These are phyloP conservation scores for Indicator maculatus DNA, from an alignment of 2,113 vertebrate genomes.

Conservation along the genomic window DNA sequence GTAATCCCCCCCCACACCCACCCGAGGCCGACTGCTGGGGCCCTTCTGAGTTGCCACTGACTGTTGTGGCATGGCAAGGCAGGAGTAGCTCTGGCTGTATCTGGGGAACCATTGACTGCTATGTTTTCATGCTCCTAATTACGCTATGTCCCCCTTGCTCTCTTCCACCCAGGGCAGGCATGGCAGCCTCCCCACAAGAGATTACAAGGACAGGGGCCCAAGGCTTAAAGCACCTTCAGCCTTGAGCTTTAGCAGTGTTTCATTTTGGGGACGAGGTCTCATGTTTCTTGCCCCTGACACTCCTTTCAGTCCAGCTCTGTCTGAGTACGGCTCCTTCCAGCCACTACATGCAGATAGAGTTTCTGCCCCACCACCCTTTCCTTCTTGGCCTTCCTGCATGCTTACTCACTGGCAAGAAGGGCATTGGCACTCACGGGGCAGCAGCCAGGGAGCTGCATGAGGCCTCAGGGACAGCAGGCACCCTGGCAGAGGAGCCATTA, in stretches of 20 bases:
- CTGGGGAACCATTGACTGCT: background rate
- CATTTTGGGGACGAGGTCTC: background rate
- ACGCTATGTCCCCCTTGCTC: rapidly evolving
- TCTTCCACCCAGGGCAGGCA: rapidly evolving
- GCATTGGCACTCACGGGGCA: background rate
- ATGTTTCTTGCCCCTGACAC: background rate
- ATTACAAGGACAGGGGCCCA: background rate
- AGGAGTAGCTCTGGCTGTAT: background rate
- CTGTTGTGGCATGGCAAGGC: background rate
- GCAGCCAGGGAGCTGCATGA: background rate
- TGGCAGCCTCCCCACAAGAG: background rate
- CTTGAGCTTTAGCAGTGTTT: background rate
- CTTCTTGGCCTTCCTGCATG: background rate
- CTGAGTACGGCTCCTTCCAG: background rate
- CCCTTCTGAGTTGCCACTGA: rapidly evolving
- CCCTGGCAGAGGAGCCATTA: background rate
- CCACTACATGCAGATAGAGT: background rate
- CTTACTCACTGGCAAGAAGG: slow-evolving; percentile 26
- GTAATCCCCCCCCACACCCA: background rate
- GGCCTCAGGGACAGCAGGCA: background rate
- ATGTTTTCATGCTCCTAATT: background rate
- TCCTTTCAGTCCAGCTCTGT: background rate
- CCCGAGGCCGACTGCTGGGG: background rate
- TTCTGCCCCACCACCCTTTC: slow-evolving; percentile 25
- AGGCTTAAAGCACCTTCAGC: background rate